Base-by-base conservation (phyloP, 2,888 invertebrate genomes). In the Agrochola circellaris region DNA sequence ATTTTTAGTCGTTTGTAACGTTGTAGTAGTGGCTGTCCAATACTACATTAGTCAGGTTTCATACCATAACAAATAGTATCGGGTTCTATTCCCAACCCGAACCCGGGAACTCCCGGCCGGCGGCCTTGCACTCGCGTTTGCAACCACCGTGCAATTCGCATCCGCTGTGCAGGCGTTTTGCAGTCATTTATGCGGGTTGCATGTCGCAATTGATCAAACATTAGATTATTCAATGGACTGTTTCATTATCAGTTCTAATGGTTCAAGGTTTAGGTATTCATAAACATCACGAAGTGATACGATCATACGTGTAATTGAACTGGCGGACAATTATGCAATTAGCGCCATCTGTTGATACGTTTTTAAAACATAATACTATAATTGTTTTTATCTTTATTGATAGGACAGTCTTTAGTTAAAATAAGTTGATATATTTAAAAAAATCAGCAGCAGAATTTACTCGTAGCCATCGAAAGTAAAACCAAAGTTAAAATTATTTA, bases 331-430 rank as follows among this genome's bases (percentile, higher is more conserved):
- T 30, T 26, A 26, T 38, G 9, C 17, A 74, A 61, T 20, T 26
- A 87, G 60, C 77, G 87, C 87, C 86, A 87, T 87, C 86, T 86
- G 17, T 75, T 69, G 58, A 42, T 65, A 74, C 17, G 30, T 26
- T 64, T 42, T 69, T 13, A 20, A 66, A 83, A 73, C 70, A 38
- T 17, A 7, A 51, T 17, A n/a, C 17, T 48, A 11, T 42, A 54
- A 7, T 13, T 26, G 34, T n/a, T 42, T 34, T 11, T 11, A 11
- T 78, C 9, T 11, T 42, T 9, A 38, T 20, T n/a, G 38, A 42
- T 5, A 0, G 0, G 8, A 13, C 15, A 51, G 38, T 0, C 6
- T 15, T 9, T 30, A 61, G 0, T 20, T 45, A 56, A 15, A 60
- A 42, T 34, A 7, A 26, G 2, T 15, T 62, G 15, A 26, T 23